Conservation (phyloP, 2,888 invertebrate species). For the Polyommatus iphigenia region DNA sequence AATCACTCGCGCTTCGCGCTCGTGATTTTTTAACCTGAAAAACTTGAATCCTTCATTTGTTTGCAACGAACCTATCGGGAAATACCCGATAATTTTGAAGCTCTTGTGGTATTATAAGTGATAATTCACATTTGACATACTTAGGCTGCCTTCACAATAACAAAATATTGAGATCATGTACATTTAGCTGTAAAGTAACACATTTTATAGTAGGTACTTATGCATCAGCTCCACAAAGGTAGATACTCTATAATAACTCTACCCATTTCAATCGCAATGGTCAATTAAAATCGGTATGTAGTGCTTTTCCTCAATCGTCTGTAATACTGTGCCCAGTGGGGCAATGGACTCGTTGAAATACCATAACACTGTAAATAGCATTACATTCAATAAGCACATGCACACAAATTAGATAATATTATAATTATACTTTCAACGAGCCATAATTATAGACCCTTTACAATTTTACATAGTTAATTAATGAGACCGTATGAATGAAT, state of each 20-base stretch:
- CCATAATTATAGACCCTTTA: neutral
- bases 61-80: too few species aligned
- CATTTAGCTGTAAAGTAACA: too few species aligned
- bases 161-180: neutral
- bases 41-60: too few species aligned
- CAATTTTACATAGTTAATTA: neutral
- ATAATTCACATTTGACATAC: neutral
- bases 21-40: too few species aligned
- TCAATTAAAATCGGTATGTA: slow-evolving; percentile 4
- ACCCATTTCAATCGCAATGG: neutral
- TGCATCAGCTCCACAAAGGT: neutral
- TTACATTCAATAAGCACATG: slow-evolving; percentile 2
- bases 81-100: too few species aligned
- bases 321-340: slow-evolving; percentile 6
- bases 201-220: too few species aligned
- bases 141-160: neutral
- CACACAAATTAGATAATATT: neutral
- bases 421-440: neutral
- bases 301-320: neutral
- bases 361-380: neutral
- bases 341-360: slow-evolving; percentile 5
- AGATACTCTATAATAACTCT: neutral
- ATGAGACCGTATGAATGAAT: neutral
- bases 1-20: too few species aligned
- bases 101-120: too few species aligned